phyloP scores from a whole-genome alignment of 2,113 vertebrate genomes.

The Thymallus thymallus region DNA sequence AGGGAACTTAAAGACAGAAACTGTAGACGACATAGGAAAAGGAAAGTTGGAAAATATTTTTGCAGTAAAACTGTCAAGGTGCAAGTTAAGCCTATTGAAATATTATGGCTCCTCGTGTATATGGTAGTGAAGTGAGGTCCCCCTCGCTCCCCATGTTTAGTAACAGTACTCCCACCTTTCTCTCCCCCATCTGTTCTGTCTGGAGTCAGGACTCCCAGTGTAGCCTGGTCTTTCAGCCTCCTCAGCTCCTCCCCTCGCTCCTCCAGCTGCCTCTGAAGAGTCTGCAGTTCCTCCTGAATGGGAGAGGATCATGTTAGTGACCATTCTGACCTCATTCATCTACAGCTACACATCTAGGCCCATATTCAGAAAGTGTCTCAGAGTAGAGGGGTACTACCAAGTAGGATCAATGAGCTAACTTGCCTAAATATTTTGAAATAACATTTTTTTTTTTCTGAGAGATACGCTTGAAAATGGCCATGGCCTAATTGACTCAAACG shows the following conservation, averaged over 20 bases:
- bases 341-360: constrained; percentile 40
- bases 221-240: constrained; percentile 76
- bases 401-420: too few relatives aligned
- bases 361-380: too few relatives aligned
- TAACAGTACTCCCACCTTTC: constrained; percentile 73
- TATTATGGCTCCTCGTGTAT: too few relatives aligned
- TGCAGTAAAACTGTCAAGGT: background rate
- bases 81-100: too few relatives aligned
- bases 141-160: background rate
- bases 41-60: constrained; percentile 26
- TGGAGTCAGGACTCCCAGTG: constrained; percentile 62
- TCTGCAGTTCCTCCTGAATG: constrained; percentile 84
- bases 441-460: too few relatives aligned
- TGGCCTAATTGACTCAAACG: too few relatives aligned
- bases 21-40: background rate
- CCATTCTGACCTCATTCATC: background rate
- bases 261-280: constrained; percentile 84
- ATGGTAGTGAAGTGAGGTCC: background rate
- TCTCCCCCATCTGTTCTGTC: constrained; percentile 72
- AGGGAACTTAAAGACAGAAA: background rate
- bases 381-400: too few relatives aligned
- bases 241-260: constrained; percentile 82
- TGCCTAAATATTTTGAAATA: too few relatives aligned
- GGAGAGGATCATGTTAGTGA: background rate
- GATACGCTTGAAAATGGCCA: too few relatives aligned